A percentile compares a stretch with the other conserved stretches of the same genome.
Conservation (phyloP, 2,888 invertebrate genomes). For the Macaria notata region DNA sequence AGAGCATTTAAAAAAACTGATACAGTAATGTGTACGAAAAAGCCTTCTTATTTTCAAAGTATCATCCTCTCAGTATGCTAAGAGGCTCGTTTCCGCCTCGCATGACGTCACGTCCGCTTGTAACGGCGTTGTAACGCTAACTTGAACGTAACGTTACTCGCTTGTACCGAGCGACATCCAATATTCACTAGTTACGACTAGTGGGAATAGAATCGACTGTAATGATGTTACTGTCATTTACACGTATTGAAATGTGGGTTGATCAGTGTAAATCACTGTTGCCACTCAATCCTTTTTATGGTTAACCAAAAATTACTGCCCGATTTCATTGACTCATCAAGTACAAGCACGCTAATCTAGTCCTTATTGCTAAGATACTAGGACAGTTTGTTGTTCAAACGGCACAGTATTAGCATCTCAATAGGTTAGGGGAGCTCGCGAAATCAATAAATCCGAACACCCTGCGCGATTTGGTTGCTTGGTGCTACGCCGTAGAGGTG, state of each 20-base stretch:
- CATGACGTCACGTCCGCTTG: constrained; percentile 24
- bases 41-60: constrained; percentile 3
- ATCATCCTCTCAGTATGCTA: constrained; percentile 1
- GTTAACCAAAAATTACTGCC: constrained; percentile 1
- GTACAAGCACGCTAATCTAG: constrained; percentile 28
- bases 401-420: constrained; percentile 47
- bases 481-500: constrained; percentile 36
- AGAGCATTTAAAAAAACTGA: too few species aligned
- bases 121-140: constrained; percentile 18
- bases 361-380: constrained; percentile 32
- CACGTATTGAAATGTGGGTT: too few species aligned
- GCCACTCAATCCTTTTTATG: too few species aligned
- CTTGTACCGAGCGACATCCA: constrained; percentile 2
- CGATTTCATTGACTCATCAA: constrained; percentile 40
- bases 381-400: constrained; percentile 37
- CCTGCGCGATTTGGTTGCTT: constrained; percentile 42
- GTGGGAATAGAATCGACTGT: too few species aligned
- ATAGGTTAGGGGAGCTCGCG: constrained; percentile 43
- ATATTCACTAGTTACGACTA: constrained; percentile 3
- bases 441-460: constrained; percentile 52
- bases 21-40: not conserved
- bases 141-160: constrained; percentile 1
- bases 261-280: too few species aligned
- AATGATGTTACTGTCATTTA: too few species aligned
- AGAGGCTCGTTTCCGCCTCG: constrained; percentile 9